These are phyloP conservation scores for Cyanistes caeruleus DNA, from an alignment of 2,113 vertebrate species.

Conservation along the genomic window DNA sequence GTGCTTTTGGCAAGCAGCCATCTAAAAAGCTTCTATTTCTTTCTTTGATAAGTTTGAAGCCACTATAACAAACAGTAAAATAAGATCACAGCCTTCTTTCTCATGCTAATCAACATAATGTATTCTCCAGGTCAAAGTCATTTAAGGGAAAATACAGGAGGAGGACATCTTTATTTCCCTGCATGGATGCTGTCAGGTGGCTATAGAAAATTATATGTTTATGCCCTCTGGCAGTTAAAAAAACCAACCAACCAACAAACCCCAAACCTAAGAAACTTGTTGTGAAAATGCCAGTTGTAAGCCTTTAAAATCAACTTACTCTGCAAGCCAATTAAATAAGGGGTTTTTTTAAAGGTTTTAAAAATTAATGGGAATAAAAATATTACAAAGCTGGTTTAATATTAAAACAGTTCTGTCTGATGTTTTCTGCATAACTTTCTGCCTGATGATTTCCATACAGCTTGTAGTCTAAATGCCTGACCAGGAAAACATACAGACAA, in stretches of 20 bases:
- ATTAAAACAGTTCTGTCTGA: not conserved
- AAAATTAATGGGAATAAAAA: not conserved
- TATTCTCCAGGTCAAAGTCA: slow-evolving; percentile 40
- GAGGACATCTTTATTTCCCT: not conserved
- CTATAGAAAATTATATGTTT: not conserved
- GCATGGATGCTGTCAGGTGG: not conserved
- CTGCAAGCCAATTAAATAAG: not conserved
- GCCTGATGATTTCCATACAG: not conserved
- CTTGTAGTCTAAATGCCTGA: not conserved
- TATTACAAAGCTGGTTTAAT: not conserved
- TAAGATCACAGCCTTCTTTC: slow-evolving; percentile 30
- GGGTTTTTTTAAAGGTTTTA: not conserved
- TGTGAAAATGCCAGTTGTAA: not conserved
- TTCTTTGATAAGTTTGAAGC: slow-evolving; percentile 64
- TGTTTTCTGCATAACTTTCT: not conserved
- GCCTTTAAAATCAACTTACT: not conserved
- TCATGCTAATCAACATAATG: slow-evolving; percentile 34
- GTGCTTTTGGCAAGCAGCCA: slow-evolving; percentile 64
- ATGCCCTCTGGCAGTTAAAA: not conserved
- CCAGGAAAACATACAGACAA: not conserved
- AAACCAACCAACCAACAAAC: not conserved
- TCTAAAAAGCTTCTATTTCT: slow-evolving; percentile 36
- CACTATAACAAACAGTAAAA: slow-evolving; percentile 53
- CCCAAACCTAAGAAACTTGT: not conserved
- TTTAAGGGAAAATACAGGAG: slow-evolving; percentile 15